A percentile compares a stretch with the other conserved stretches of the same genome.
Conservation (phyloP, 2,797 vertebrate genomes). For the Cygnus olor region DNA sequence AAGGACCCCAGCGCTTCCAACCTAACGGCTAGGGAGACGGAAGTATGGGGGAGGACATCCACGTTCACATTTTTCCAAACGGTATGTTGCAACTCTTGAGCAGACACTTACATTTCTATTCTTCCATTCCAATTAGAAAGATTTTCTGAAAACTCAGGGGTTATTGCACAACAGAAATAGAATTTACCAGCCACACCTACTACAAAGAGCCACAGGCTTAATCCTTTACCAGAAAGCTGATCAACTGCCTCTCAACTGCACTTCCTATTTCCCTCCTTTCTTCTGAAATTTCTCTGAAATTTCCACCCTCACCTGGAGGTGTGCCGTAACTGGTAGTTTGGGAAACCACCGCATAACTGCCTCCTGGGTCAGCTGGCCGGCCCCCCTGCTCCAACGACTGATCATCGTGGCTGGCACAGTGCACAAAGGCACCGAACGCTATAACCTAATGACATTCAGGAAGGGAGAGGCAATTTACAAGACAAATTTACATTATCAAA, state of each 20-base stretch:
- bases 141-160: not conserved
- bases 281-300: not conserved
- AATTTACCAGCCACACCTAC: not conserved
- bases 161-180: slow-evolving; percentile 25
- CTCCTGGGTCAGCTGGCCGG: not conserved
- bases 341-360: not conserved
- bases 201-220: not conserved
- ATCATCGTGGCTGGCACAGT: not conserved
- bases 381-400: not conserved
- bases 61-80: not conserved
- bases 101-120: not conserved
- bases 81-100: not conserved
- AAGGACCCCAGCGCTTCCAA: not conserved
- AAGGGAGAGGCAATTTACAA: not conserved
- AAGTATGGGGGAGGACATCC: not conserved
- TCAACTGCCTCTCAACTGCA: not conserved
- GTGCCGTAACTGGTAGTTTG: not conserved
- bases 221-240: slow-evolving; percentile 30
- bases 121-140: not conserved
- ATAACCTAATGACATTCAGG: not conserved
- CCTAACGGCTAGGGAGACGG: not conserved
- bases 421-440: not conserved
- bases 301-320: not conserved
- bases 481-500: not conserved
- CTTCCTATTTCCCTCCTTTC: not conserved